phyloP scores from a whole-genome alignment of 2,888 invertebrate genomes.

The Nephrotoma flavescens region DNA sequence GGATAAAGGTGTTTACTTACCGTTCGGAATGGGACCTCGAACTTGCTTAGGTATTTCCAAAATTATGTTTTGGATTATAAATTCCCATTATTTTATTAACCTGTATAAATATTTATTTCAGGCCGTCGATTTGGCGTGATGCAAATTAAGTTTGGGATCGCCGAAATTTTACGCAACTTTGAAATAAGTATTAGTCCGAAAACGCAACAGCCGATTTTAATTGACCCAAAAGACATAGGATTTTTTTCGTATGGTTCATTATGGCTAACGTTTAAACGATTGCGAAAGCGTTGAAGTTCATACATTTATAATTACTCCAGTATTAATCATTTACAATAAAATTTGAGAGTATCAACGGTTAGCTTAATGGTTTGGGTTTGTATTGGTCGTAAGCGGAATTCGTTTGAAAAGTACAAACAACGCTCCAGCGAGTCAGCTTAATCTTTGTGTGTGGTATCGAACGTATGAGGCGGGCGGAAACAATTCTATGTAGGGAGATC shows the following conservation, averaged over 20 bases:
- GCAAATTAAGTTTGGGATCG: conserved; percentile 2
- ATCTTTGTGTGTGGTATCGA: too few relatives aligned
- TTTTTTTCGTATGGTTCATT: background rate
- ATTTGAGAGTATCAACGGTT: too few relatives aligned
- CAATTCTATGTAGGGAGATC: too few relatives aligned
- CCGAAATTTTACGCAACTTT: background rate
- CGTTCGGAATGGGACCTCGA: conserved; percentile 8
- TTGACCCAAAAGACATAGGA: background rate
- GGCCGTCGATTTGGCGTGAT: background rate
- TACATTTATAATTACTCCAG: background rate
- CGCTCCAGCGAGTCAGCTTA: too few relatives aligned
- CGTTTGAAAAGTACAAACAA: too few relatives aligned
- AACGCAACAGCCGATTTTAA: background rate
- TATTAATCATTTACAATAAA: too few relatives aligned
- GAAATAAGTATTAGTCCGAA: background rate
- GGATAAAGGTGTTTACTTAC: conserved; percentile 8
- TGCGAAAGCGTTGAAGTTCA: background rate
- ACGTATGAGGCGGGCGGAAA: too few relatives aligned
- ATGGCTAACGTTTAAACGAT: background rate
- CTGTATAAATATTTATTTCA: background rate
- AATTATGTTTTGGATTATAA: background rate
- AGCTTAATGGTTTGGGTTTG: too few relatives aligned
- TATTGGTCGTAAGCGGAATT: too few relatives aligned
- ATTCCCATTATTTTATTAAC: background rate
- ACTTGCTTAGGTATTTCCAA: conserved; percentile 3